phyloP scores from a whole-genome alignment of 2,888 invertebrate genomes.

The Orthosia cruda region DNA sequence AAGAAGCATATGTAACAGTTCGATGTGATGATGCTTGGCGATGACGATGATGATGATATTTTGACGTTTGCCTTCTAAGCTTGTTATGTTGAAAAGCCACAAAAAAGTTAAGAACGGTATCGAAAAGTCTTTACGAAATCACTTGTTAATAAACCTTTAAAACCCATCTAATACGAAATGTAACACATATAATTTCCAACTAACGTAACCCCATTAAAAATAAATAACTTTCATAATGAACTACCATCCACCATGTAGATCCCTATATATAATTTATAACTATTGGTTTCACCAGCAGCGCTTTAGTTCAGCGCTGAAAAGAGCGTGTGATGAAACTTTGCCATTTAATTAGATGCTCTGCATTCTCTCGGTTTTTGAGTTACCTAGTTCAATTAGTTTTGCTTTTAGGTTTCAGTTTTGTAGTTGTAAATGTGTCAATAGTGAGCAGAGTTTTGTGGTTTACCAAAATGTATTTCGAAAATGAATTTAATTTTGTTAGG shows the following conservation, averaged over 20 bases:
- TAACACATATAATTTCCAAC: not conserved
- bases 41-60: no score
- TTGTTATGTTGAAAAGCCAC: no score
- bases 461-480: not conserved
- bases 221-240: slow-evolving; percentile 42
- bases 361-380: slow-evolving; percentile 46
- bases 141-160: not conserved
- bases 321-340: slow-evolving; percentile 60
- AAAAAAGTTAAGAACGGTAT: no score
- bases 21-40: no score
- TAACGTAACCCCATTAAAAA: slow-evolving; percentile 11
- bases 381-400: slow-evolving; percentile 41
- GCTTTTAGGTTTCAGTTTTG: slow-evolving; percentile 17
- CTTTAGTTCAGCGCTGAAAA: slow-evolving; percentile 41
- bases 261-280: no score
- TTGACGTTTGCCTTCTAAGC: no score
- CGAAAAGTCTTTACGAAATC: not conserved
- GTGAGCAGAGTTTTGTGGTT: not conserved
- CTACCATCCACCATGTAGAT: not conserved
- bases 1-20: no score
- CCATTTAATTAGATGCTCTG: slow-evolving; percentile 62
- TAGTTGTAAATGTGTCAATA: slow-evolving; percentile 24
- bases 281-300: slow-evolving; percentile 45
- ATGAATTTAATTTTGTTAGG: no score
- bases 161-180: not conserved